Evolutionary conservation across 2,888 invertebrate species (phyloP), one percentile per base, ranked within the genome.

Genomic region (Augiades crinisus): DNA sequence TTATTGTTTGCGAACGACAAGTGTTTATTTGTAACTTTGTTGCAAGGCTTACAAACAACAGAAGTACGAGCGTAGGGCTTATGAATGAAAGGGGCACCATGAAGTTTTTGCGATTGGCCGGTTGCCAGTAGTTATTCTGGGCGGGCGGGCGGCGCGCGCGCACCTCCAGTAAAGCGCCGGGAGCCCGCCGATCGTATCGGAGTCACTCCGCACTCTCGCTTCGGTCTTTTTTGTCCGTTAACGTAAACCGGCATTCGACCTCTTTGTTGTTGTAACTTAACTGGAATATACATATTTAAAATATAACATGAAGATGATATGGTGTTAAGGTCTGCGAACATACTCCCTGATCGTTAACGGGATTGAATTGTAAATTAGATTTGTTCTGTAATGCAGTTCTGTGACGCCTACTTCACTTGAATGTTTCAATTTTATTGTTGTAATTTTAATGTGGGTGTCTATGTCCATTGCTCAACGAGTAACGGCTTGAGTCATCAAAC

Each of bases 111-210:
- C 62, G 70, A 72, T 80, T 87, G 88, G 88, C 79, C 58, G 45
- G 21, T 21, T 70, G 86, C 88, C 87, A 87, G 75, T 53, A 60
- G 67, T 64, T 87, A 88, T 88, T 89, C 79, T 79, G 75, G 78
- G 81, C 76, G 77, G 77, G 77, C 75, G 82, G 78, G 72, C 68
- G 63, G 72, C 83, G 81, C 76, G 71, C 68, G 78, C 81, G 81
- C 82, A 70, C 61, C 63, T 64, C 72, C 83, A 85, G 85, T 84
- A 71, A 68, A 62, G 62, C 80, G 79, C 71, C 80, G 84, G 79
- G 77, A 63, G 64, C 65, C 65, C 67, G 65, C 66, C 70, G 58
- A 62, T 53, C 64, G 46, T 58, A 49, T 60, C 57, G 54, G 44
- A 58, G 50, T 53, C 47, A 57, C 55, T 58, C 53, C 46, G 45